phyloP scores from a whole-genome alignment of 1,140 invertebrate genomes.

The Caerostris extrusa region DNA sequence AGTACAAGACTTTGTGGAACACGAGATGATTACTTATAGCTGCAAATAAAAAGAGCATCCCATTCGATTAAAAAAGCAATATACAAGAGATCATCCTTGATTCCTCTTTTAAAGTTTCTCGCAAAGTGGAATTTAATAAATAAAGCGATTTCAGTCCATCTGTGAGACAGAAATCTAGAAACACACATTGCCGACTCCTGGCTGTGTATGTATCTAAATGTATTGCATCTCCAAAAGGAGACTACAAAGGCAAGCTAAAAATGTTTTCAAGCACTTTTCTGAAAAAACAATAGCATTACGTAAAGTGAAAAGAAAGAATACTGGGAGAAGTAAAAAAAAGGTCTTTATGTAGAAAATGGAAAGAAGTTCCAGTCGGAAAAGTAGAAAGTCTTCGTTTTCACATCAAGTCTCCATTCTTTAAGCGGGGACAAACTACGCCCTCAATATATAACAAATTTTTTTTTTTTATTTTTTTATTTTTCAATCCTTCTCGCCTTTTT shows the following conservation, averaged over 20 bases:
- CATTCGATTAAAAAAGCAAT: too few species aligned
- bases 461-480: neutral
- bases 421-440: neutral
- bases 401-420: constrained; percentile 24
- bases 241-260: neutral
- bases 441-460: too few species aligned
- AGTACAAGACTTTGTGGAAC: too few species aligned
- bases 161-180: neutral
- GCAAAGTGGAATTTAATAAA: constrained; percentile 11
- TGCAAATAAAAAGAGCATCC: too few species aligned
- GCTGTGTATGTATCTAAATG: neutral
- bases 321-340: neutral
- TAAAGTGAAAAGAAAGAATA: neutral
- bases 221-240: neutral
- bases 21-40: too few species aligned
- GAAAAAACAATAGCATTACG: constrained; percentile 52
- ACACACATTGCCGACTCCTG: neutral
- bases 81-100: too few species aligned
- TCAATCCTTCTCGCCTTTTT: neutral
- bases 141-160: constrained; percentile 13
- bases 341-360: constrained; percentile 22
- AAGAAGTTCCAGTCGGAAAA: neutral
- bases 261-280: constrained; percentile 40
- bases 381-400: constrained; percentile 49
- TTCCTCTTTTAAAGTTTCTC: neutral